Evolutionary conservation across 1,140 invertebrate species (phyloP).

Genomic region (Drosophila subpulchrella): DNA sequence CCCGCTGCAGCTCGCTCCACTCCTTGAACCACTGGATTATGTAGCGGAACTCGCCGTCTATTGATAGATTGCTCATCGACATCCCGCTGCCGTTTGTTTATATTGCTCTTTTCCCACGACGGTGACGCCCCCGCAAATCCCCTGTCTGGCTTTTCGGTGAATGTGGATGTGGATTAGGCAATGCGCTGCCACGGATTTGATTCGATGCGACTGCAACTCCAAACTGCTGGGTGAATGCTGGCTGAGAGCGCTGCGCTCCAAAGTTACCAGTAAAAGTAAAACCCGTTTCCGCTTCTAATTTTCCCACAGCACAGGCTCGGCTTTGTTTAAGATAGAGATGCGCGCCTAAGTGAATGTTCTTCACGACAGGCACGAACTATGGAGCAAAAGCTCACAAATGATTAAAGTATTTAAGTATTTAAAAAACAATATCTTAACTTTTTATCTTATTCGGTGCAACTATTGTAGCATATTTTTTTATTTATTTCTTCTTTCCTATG

Average conservation of each 20-base stretch:
- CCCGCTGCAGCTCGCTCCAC: slow-evolving; percentile 94
- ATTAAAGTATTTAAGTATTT: too few species aligned
- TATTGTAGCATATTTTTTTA: too few species aligned
- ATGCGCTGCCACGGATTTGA: slow-evolving; percentile 16
- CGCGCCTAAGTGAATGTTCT: background rate
- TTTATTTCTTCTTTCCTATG: too few species aligned
- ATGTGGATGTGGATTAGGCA: background rate
- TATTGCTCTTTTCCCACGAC: slow-evolving; percentile 33
- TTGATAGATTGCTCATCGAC: slow-evolving; percentile 78
- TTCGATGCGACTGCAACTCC: slow-evolving; percentile 30
- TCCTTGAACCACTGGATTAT: slow-evolving; percentile 94
- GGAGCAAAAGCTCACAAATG: too few species aligned
- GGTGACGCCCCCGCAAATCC: slow-evolving; percentile 30
- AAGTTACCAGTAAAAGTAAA: slow-evolving; percentile 66
- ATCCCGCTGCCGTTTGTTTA: slow-evolving; percentile 51
- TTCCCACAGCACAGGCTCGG: slow-evolving; percentile 45
- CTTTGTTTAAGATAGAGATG: slow-evolving; percentile 42
- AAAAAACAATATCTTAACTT: too few species aligned
- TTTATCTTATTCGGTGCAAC: too few species aligned
- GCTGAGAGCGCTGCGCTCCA: slow-evolving; percentile 20
- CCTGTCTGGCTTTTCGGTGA: slow-evolving; percentile 7
- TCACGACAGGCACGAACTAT: slow-evolving; percentile 1
- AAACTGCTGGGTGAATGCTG: slow-evolving; percentile 27
- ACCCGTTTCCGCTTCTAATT: slow-evolving; percentile 58
- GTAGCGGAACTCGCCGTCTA: slow-evolving; percentile 91